These are phyloP conservation scores for Pristiophorus japonicus DNA, from an alignment of 2,113 vertebrate species.

Conservation along the genomic window DNA sequence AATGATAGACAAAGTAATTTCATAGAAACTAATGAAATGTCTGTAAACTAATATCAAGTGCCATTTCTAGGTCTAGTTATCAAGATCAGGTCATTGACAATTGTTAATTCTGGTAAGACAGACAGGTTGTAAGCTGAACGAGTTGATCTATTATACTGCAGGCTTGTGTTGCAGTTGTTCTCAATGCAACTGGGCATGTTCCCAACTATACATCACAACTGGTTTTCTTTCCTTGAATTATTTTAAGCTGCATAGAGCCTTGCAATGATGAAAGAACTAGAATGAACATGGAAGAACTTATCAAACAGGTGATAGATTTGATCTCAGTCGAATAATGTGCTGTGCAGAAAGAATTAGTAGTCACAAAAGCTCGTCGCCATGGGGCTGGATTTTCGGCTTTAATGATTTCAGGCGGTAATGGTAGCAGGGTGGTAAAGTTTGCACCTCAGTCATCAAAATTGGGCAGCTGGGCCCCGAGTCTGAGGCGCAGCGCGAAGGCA, in stretches of 20 bases:
- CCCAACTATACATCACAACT: constrained; percentile 46
- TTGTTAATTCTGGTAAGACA: not conserved
- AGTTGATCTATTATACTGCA: not conserved
- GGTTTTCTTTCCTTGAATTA: not conserved
- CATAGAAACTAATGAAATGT: not conserved
- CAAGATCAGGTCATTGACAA: not conserved
- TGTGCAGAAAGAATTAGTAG: not conserved
- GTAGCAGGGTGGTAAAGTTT: no score
- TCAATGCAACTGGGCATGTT: constrained; percentile 38
- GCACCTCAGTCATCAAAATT: no score
- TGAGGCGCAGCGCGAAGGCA: no score
- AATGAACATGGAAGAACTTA: not conserved
- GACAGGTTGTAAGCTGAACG: not conserved
- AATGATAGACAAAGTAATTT: not conserved
- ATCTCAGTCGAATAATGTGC: not conserved
- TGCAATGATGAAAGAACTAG: no score
- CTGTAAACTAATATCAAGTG: not conserved
- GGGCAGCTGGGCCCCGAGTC: no score
- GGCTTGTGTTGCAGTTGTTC: constrained; percentile 44
- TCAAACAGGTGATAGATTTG: not conserved
- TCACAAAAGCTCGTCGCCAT: not conserved
- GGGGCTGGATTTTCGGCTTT: no score
- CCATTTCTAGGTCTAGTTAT: not conserved
- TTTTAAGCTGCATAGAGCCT: not conserved
- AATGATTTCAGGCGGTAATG: no score